Percentiles rank a stretch among this genome's conserved stretches.
phyloP scores from a whole-genome alignment of 37 sponge, comb jelly and placozoan species.

The Chondrilla cf. caribensis region DNA sequence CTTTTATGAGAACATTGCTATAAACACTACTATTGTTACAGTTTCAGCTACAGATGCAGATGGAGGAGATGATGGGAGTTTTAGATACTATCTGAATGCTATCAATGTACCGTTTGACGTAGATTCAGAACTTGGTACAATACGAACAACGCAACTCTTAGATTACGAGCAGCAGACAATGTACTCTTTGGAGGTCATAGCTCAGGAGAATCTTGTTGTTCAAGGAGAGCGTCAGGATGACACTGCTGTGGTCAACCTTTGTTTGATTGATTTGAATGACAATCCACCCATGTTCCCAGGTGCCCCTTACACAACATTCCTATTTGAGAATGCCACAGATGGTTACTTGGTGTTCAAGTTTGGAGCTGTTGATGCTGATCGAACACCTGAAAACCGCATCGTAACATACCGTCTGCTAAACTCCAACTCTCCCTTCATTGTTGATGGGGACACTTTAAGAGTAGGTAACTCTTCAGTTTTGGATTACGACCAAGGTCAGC shows the following conservation, averaged over 20 bases:
- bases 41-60: conserved; percentile 48
- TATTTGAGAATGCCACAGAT: conserved; percentile 18
- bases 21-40: conserved; percentile 7
- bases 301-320: conserved; percentile 30
- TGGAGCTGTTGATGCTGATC: conserved; percentile 32
- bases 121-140: conserved; percentile 28
- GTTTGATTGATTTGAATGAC: conserved; percentile 11
- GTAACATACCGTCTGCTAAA: conserved; percentile 32
- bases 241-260: neutral
- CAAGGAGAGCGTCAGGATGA: neutral
- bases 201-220: conserved; percentile 21
- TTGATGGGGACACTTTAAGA: conserved; percentile 29
- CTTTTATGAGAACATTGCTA: conserved; percentile 25
- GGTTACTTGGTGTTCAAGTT: conserved; percentile 31
- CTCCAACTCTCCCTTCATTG: conserved; percentile 39
- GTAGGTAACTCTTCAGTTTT: conserved; percentile 6
- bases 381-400: conserved; percentile 41
- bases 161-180: conserved; percentile 27
- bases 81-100: conserved; percentile 26
- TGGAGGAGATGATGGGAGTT: conserved; percentile 41
- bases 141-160: conserved; percentile 24
- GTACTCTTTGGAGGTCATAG: conserved; percentile 40
- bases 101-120: conserved; percentile 41
- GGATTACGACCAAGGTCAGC: conserved; percentile 39
- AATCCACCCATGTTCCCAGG: neutral